phyloP scores from a whole-genome alignment of 2,888 invertebrate genomes.

The Agrenia bidenticulata region DNA sequence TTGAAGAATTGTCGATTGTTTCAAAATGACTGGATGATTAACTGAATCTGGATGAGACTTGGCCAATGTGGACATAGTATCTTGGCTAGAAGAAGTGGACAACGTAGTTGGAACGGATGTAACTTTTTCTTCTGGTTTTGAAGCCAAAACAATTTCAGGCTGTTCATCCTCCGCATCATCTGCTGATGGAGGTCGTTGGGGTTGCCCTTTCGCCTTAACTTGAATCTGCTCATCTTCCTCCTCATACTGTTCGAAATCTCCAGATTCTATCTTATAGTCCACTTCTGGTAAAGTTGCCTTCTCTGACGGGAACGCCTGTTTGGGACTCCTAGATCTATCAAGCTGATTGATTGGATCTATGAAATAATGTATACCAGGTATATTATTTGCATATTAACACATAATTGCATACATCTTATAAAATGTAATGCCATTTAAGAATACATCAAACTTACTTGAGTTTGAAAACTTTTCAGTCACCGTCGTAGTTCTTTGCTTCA shows the following conservation, averaged over 20 bases:
- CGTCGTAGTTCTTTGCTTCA: constrained; percentile 25
- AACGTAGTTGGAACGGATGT: constrained; percentile 28
- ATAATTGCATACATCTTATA: no score
- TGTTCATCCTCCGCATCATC: constrained; percentile 31
- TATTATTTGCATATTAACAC: no score
- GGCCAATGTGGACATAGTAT: constrained; percentile 35
- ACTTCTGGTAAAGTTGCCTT: constrained; percentile 29
- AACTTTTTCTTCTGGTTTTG: constrained; percentile 12
- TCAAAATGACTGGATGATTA: constrained; percentile 47
- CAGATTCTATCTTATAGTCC: constrained; percentile 38
- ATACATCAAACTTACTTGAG: constrained; percentile 32
- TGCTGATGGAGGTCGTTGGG: constrained; percentile 14
- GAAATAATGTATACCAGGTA: no score
- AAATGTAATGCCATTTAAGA: no score
- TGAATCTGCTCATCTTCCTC: constrained; percentile 38
- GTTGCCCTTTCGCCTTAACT: constrained; percentile 33
- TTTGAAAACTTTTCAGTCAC: constrained; percentile 36
- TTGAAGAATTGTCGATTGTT: constrained; percentile 45
- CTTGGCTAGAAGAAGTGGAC: constrained; percentile 11
- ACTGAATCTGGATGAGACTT: constrained; percentile 44
- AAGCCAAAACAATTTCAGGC: constrained; percentile 19
- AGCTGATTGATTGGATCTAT: constrained; percentile 39
- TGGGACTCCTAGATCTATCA: constrained; percentile 34
- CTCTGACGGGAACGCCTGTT: constrained; percentile 20
- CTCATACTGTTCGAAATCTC: constrained; percentile 25